Base-by-base conservation (phyloP, 2,113 vertebrate genomes). In the Lamprotornis superbus region DNA sequence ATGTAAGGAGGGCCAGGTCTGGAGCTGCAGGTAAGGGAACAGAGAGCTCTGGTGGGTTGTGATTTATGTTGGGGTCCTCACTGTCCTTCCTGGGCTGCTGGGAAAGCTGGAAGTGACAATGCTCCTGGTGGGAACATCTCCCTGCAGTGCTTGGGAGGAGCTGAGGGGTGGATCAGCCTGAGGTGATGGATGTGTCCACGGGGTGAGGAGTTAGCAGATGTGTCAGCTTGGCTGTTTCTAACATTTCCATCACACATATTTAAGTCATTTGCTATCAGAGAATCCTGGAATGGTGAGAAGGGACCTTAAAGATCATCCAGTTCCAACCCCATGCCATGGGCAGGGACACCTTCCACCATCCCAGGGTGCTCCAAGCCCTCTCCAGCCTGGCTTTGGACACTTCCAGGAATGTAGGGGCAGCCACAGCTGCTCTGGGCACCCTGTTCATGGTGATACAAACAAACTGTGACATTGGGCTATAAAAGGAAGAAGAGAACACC, bases 351-450 rank as follows among this genome's bases (percentile, higher is more conserved):
- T 46, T 0, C 28, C 60, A 75, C 24, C 1, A 0, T 2, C 33
- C 53, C 78, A 75, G 61, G 19, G 0, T 68, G 24, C 39, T 89
- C 20, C 61, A 40, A 53, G 9, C 61, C 30, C n/a, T 0, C 0
- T 40, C 70, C 21, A 83, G 0, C 3, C 39, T 44, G 24, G 53
- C n/a, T 1, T 47, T 46, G 53, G 13, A 9, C 39, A 47, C 2
- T 68, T 10, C 13, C 69, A 82, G 61, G 20, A 39, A 25, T 53
- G 4, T 67, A 60, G 87, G 3, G 15, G 13, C 53, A 82, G 23
- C 28, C 52, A 24, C 33, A 67, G 46, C 16, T 53, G 0, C 61
- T 44, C 61, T 60, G 69, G 28, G 16, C 13, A 46, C 0, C 4
- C 28, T 8, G 33, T 40, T 64, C 4, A 7, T 35, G 35, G 27